These are phyloP conservation scores for Osmerus mordax DNA, from an alignment of 2,113 vertebrate genomes.

Conservation along the genomic window DNA sequence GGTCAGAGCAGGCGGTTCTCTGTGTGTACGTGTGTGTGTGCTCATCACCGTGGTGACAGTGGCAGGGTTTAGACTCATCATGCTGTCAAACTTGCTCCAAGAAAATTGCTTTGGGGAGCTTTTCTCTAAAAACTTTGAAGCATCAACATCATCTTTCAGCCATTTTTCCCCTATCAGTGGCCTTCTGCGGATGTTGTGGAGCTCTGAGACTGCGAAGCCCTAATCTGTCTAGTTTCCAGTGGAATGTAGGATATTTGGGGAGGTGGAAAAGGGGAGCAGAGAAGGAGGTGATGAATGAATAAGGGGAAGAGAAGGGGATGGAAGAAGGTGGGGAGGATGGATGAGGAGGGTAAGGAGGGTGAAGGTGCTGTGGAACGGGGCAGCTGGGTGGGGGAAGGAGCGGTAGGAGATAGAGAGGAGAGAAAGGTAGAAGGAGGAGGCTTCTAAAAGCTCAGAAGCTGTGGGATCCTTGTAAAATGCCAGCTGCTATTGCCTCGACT, in stretches of 20 bases:
- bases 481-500: not conserved
- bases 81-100: not conserved
- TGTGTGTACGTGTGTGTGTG: not conserved
- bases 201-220: no score
- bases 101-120: not conserved
- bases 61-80: not conserved
- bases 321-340: not conserved
- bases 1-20: not conserved
- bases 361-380: not conserved
- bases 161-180: no score
- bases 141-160: no score
- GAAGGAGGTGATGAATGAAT: not conserved
- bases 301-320: no score
- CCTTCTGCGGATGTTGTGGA: no score
- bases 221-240: not conserved
- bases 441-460: no score
- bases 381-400: no score
- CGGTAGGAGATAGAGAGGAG: no score
- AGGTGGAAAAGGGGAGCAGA: no score
- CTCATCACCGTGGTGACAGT: not conserved
- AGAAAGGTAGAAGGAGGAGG: no score
- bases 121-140: no score
- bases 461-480: no score
- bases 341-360: slow-evolving; percentile 1
- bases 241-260: not conserved